These are phyloP conservation scores for Ectobius pallidus DNA, from an alignment of 2,888 invertebrate genomes.

Conservation along the genomic window DNA sequence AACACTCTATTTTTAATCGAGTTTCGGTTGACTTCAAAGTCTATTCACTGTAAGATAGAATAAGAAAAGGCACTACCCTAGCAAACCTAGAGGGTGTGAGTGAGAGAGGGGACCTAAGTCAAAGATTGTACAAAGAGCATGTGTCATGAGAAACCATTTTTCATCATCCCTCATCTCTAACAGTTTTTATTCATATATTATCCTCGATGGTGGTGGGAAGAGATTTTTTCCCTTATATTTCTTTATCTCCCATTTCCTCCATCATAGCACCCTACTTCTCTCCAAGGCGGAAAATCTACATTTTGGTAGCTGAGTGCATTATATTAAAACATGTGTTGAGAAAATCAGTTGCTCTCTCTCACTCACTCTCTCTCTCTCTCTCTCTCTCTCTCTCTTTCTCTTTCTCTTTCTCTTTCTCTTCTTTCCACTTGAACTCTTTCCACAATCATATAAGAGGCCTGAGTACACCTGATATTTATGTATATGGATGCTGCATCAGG, in stretches of 20 bases:
- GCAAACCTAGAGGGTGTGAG: background rate
- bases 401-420: too few species aligned
- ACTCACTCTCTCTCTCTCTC: too few species aligned
- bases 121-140: conserved; percentile 27
- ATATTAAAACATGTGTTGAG: conserved; percentile 15
- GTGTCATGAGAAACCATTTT: conserved; percentile 30
- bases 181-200: conserved; percentile 21
- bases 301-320: background rate
- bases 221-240: conserved; percentile 17
- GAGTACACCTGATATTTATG: too few species aligned
- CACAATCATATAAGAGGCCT: too few species aligned
- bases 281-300: conserved; percentile 13
- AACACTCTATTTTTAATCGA: conserved; percentile 26
- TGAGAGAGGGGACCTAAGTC: conserved; percentile 6
- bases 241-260: conserved; percentile 27
- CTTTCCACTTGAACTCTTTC: too few species aligned
- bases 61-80: background rate
- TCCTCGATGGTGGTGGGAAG: background rate
- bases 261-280: background rate
- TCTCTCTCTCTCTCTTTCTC: too few species aligned
- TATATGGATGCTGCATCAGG: too few species aligned
- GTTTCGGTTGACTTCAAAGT: conserved; percentile 25
- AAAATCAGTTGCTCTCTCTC: background rate
- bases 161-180: conserved; percentile 4
- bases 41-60: conserved; percentile 18